phyloP scores from a whole-genome alignment of 1,140 invertebrate genomes.

The Trichogramma pretiosum region DNA sequence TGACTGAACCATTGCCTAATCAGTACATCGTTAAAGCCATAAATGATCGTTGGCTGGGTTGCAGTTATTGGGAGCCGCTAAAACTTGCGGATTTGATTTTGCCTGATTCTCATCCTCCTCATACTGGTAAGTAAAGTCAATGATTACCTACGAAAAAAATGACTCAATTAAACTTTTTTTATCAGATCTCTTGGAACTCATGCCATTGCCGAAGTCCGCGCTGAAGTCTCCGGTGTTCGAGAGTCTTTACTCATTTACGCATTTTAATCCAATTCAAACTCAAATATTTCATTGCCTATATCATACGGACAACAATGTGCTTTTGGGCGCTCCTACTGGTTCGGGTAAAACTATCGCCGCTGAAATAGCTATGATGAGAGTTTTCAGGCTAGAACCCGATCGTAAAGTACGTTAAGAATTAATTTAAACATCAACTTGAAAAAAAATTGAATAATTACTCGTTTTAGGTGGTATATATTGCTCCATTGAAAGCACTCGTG shows the following conservation, averaged over 20 bases:
- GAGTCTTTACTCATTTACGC: conserved; percentile 80
- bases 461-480: conserved; percentile 88
- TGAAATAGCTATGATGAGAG: conserved; percentile 93
- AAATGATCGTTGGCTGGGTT: conserved; percentile 87
- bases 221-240: conserved; percentile 72
- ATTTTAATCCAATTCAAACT: conserved; percentile 99
- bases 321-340: conserved; percentile 95
- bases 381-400: conserved; percentile 76
- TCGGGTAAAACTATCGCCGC: conserved; percentile 98
- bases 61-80: conserved; percentile 63
- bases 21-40: conserved; percentile 85
- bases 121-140: conserved; percentile 60
- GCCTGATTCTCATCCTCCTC: conserved; percentile 84
- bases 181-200: conserved; percentile 78
- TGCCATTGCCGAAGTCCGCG: conserved; percentile 79
- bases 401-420: conserved; percentile 59
- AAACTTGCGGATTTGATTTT: conserved; percentile 85
- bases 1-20: conserved; percentile 79
- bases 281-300: conserved; percentile 97
- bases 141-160: not conserved
- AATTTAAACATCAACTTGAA: not conserved
- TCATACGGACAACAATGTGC: conserved; percentile 88
- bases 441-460: not conserved
- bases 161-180: conserved; percentile 2
- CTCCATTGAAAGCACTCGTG: conserved; percentile 95